phyloP scores from a whole-genome alignment of 2,888 invertebrate genomes.

The Mantis religiosa region DNA sequence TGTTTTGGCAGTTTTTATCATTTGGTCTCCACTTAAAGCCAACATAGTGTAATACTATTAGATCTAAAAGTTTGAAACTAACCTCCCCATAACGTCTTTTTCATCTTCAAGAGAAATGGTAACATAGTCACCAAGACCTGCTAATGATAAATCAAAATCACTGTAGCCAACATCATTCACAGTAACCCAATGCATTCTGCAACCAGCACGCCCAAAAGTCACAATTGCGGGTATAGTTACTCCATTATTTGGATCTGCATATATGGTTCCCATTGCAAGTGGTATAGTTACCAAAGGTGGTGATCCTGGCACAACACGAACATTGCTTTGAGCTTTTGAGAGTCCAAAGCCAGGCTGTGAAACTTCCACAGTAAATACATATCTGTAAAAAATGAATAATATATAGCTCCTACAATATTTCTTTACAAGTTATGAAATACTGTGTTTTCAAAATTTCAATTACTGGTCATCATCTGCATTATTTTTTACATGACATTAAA shows the following conservation, averaged over 20 bases:
- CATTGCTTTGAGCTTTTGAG: slow-evolving; percentile 5
- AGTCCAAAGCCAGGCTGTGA: slow-evolving; percentile 6
- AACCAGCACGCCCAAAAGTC: slow-evolving; percentile 20
- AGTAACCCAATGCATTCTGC: slow-evolving; percentile 27
- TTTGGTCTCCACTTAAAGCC: too few species aligned
- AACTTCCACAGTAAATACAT: slow-evolving; percentile 23
- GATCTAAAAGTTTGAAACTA: background rate
- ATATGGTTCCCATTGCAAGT: background rate
- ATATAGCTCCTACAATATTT: background rate
- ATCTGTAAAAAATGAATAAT: slow-evolving; percentile 5
- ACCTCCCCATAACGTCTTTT: slow-evolving; percentile 15
- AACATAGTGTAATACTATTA: too few species aligned
- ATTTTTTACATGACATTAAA: too few species aligned
- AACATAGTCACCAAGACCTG: slow-evolving; percentile 26
- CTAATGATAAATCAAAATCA: slow-evolving; percentile 19
- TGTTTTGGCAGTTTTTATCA: too few species aligned
- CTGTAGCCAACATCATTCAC: slow-evolving; percentile 20
- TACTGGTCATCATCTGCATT: too few species aligned
- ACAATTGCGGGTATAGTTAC: slow-evolving; percentile 17
- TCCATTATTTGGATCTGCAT: slow-evolving; percentile 19
- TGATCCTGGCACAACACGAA: slow-evolving; percentile 21
- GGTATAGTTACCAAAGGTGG: slow-evolving; percentile 21
- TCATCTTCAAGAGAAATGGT: slow-evolving; percentile 8
- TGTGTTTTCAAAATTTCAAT: background rate
- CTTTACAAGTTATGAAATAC: background rate